A percentile compares a stretch with the other conserved stretches of the same genome.
These are phyloP conservation scores for Nibea coibor DNA, from an alignment of 2,113 vertebrate species.

Conservation along the genomic window DNA sequence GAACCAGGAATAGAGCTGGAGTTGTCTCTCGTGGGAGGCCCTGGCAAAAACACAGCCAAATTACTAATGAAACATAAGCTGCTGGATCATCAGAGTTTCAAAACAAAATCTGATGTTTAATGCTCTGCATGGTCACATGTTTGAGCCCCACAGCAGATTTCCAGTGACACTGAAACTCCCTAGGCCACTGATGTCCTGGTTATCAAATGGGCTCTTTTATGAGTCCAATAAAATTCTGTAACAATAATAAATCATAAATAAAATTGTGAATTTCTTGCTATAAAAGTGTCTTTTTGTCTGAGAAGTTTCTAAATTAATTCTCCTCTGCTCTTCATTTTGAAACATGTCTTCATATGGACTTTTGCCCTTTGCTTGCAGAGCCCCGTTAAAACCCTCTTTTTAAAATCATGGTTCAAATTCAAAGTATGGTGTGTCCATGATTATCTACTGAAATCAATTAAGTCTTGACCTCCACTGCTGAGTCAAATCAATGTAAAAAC, in stretches of 20 bases:
- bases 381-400: too few species aligned
- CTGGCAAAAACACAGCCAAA: background rate
- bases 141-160: background rate
- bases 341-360: background rate
- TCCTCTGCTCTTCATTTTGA: background rate
- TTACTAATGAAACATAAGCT: background rate
- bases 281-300: too few species aligned
- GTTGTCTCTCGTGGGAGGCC: background rate
- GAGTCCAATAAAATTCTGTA: background rate
- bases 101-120: conserved; percentile 3
- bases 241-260: too few species aligned
- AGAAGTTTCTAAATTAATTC: background rate
- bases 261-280: too few species aligned
- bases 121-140: background rate
- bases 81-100: background rate
- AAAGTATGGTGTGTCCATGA: background rate
- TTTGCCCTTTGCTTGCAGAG: background rate
- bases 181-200: too few species aligned
- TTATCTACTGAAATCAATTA: background rate
- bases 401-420: too few species aligned
- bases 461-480: background rate
- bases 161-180: too few species aligned
- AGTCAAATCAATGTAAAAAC: background rate
- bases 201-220: background rate
- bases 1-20: background rate